These are phyloP conservation scores for Scyliorhinus canicula DNA, from an alignment of 2,797 vertebrate species.

Conservation along the genomic window DNA sequence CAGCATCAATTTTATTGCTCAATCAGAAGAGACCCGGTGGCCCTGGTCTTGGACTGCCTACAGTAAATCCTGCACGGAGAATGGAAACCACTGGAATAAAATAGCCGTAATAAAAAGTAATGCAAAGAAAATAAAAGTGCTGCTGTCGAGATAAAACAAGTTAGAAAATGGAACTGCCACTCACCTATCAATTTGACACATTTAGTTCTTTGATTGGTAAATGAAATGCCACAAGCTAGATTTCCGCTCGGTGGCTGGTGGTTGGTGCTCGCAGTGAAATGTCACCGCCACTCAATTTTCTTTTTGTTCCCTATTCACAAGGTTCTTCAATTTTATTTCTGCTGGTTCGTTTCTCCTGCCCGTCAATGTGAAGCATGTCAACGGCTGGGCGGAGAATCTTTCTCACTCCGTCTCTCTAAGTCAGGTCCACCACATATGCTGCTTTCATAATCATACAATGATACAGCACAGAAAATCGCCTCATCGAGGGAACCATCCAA, in stretches of 20 bases:
- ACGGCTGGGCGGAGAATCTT: neutral
- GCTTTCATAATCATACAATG: neutral
- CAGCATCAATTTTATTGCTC: neutral
- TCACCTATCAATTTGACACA: neutral
- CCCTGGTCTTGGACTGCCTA: no score
- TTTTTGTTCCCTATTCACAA: neutral
- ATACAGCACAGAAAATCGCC: neutral
- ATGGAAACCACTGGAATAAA: neutral
- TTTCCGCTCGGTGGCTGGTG: neutral
- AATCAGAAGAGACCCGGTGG: neutral
- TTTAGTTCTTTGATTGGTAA: constrained; percentile 7
- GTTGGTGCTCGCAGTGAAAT: neutral
- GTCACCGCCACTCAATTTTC: neutral
- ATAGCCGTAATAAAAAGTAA: neutral
- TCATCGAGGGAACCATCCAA: neutral
- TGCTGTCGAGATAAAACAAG: neutral
- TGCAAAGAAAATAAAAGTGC: neutral
- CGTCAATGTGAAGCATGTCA: neutral
- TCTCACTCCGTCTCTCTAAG: neutral
- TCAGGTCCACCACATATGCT: neutral
- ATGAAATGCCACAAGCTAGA: neutral
- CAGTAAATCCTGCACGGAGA: neutral
- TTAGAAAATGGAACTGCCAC: constrained; percentile 30
- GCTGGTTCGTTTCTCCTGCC: neutral
- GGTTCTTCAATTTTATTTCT: neutral